Percentiles rank a stretch among this genome's conserved stretches.
Evolutionary conservation across 2,797 vertebrate genomes (phyloP).

Genomic region (Loriculus beryllinus): DNA sequence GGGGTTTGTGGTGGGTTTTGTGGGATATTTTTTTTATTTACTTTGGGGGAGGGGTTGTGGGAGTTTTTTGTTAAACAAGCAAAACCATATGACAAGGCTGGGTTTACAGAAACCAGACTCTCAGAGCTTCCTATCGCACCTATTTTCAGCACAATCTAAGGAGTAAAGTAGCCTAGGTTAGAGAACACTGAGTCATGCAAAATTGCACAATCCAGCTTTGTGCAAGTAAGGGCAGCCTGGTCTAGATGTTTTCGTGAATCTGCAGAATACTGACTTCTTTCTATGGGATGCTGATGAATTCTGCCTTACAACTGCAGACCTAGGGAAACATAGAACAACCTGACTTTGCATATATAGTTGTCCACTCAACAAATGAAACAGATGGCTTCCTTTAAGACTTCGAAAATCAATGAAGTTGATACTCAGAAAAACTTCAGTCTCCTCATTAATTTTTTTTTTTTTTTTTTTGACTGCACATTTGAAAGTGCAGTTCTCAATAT

Average conservation of each 20-base stretch:
- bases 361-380: not conserved
- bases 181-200: not conserved
- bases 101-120: not conserved
- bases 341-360: not conserved
- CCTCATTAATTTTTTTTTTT: not conserved
- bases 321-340: conserved; percentile 16
- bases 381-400: not conserved
- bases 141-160: not conserved
- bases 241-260: not conserved
- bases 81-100: not conserved
- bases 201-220: not conserved
- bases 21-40: not conserved
- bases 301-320: not conserved
- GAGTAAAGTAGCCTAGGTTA: not conserved
- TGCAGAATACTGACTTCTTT: not conserved
- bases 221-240: not conserved
- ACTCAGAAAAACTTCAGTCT: conserved; percentile 15
- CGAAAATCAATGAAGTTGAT: conserved; percentile 13
- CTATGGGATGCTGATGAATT: not conserved
- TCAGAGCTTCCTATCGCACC: not conserved
- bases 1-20: not conserved
- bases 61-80: not conserved
- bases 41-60: not conserved
- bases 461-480: not conserved
- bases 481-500: not conserved